Evolutionary conservation across 1,140 invertebrate species (phyloP), one percentile per base, ranked within the genome.

Genomic region (Drosophila bifasciata): DNA sequence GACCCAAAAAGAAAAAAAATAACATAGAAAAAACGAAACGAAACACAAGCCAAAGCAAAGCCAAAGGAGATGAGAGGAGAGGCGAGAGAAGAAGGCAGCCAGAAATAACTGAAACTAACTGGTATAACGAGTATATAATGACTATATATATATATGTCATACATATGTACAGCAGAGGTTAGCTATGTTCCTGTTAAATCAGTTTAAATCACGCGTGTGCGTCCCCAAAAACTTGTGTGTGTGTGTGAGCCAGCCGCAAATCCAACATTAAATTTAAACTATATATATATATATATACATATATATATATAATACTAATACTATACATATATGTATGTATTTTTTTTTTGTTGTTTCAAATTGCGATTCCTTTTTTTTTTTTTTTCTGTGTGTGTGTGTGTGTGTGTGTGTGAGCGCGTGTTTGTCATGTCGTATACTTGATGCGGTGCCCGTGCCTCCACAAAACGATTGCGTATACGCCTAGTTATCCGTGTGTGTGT

Each of bases 381-480:
- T 71, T 72, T 32, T 23, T 52, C 45, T 48, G 68, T 62, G 56
- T 16, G 23, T 1, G 6, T 5, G 23, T 25, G 23, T 6, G 0
- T 25, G 32, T 36, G 32, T 36, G 11, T 1, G 32, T 36, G 11
- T 28, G 28, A 71, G 78, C 72, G 78, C 57, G 78, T 68, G 64
- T 64, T 59, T 21, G 59, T 45, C 77, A 63, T 80, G 80, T 76
- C 76, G 80, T 85, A 77, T 85, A 80, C 76, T 85, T 85, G 45
- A 79, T 85, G 66, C 74, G 76, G 60, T 32, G 45, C 36, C 64
- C 67, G 49, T 21, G 19, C 28, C 28, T 28, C 28, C 49, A 51
- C 57, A 68, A 69, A 68, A 69, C 50, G 79, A 81, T 85, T 85
- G 81, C 80, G 80, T 85, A 85, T 85, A 86, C 80, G 81, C 76